phyloP scores from a whole-genome alignment of 2,888 invertebrate genomes.

The Eupithecia dodoneata region DNA sequence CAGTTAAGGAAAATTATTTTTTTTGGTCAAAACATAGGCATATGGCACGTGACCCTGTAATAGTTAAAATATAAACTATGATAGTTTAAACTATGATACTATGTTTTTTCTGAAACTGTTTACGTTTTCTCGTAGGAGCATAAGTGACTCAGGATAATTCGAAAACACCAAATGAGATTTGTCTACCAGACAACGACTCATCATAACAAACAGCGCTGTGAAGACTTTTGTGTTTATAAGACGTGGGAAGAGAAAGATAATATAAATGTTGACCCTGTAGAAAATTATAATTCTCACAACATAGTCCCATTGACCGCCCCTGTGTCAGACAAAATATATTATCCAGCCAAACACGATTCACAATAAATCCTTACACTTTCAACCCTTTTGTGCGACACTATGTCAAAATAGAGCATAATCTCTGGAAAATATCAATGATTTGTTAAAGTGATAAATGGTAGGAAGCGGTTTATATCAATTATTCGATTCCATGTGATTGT shows the following conservation, averaged over 20 bases:
- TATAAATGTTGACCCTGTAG: not conserved
- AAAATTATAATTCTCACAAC: slow-evolving; percentile 16
- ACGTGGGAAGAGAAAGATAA: not conserved
- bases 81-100: no score
- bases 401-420: slow-evolving; percentile 63
- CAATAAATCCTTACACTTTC: slow-evolving; percentile 52
- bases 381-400: slow-evolving; percentile 54
- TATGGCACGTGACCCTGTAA: no score
- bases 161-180: no score
- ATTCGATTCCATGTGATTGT: slow-evolving; percentile 52
- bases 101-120: no score
- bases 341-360: slow-evolving; percentile 58
- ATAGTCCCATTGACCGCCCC: slow-evolving; percentile 49
- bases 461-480: slow-evolving; percentile 66
- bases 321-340: slow-evolving; percentile 61
- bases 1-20: not conserved
- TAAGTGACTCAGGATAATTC: no score
- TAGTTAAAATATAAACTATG: no score
- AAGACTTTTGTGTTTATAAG: not conserved
- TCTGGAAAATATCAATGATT: slow-evolving; percentile 60
- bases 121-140: no score
- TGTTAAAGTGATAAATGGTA: slow-evolving; percentile 66
- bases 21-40: not conserved
- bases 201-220: no score
- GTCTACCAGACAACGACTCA: no score